Base-by-base conservation (phyloP, 2,113 vertebrate species). In the Epinephelus fuscoguttatus region DNA sequence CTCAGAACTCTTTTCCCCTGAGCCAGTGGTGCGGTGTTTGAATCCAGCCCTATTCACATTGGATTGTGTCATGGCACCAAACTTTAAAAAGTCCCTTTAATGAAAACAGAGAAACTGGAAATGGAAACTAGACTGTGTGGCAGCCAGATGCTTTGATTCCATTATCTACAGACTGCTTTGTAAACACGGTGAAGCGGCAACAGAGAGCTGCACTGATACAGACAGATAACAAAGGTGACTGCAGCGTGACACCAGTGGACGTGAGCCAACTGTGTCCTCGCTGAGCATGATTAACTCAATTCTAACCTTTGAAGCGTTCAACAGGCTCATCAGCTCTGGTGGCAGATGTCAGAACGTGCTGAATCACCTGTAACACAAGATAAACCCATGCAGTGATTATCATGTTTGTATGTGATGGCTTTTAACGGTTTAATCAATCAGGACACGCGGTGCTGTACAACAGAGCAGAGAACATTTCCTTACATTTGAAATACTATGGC, bases 161-260 rank as follows among this genome's bases (percentile, higher is more conserved):
- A 47, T 45, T 70, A 66, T 82, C 72, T 81, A 1, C 67, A 84
- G 82, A 73, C 73, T 72, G 76, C 78, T 86, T 70, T 9, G 70
- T 90, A 84, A 89, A 89, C 78, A 85, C 0, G 17, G 18, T 57
- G 70, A 79, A 74, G 59, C 21, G 75, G 37, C 60, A 76, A 21
- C 67, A 64, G 60, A 64, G 45, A 47, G 25, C 62, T 82, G 79
- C 5, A 0, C 70, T 66, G 81, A 83, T 75, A 21, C 80, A 82
- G 79, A 78, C 76, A 61, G 79, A 88, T 89, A 75, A 75, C 40
- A 45, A 78, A 62, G 78, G 80, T 78, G 77, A 76, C 73, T 73
- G 81, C 79, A 25, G 81, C 30, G 0, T 42, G 77, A 77, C 21
- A 15, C 50, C 10, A 21, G 18, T 37, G 52, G 18, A 42, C 74